A percentile compares a stretch with the other conserved stretches of the same genome.
Conservation (phyloP, 2,113 vertebrate genomes). For the Taurulus bubalis region DNA sequence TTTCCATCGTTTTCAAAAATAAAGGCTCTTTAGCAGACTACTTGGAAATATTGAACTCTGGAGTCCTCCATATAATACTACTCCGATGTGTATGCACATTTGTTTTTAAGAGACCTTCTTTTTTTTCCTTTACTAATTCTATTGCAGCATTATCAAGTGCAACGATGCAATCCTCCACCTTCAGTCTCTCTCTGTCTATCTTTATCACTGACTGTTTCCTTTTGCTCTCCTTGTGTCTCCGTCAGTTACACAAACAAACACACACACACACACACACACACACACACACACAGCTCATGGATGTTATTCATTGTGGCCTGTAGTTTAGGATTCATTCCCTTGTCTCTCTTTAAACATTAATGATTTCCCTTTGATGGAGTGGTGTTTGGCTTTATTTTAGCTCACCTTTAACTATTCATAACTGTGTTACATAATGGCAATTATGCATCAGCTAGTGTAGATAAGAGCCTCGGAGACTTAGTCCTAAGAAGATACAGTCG, state of each 20-base stretch:
- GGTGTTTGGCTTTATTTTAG: constrained; percentile 74
- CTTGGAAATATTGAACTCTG: not conserved
- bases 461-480: constrained; percentile 35
- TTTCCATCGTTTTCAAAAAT: not conserved
- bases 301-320: constrained; percentile 61
- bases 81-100: not conserved
- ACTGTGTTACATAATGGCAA: constrained; percentile 63
- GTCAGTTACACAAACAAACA: constrained; percentile 25
- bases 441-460: constrained; percentile 44
- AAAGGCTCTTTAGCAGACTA: not conserved
- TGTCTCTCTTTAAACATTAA: constrained; percentile 71
- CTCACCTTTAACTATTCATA: constrained; percentile 75
- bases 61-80: not conserved
- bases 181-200: not conserved
- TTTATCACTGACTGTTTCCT: not conserved
- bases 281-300: constrained; percentile 10
- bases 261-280: constrained; percentile 27
- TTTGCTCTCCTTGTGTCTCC: not conserved
- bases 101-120: not conserved
- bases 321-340: constrained; percentile 58
- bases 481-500: constrained; percentile 48
- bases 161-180: constrained; percentile 2
- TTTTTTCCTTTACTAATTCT: not conserved
- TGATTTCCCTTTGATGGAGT: constrained; percentile 67
- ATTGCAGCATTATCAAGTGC: not conserved